These are phyloP conservation scores for Dallia pectoralis DNA, from an alignment of 2,797 vertebrate species.

Conservation along the genomic window DNA sequence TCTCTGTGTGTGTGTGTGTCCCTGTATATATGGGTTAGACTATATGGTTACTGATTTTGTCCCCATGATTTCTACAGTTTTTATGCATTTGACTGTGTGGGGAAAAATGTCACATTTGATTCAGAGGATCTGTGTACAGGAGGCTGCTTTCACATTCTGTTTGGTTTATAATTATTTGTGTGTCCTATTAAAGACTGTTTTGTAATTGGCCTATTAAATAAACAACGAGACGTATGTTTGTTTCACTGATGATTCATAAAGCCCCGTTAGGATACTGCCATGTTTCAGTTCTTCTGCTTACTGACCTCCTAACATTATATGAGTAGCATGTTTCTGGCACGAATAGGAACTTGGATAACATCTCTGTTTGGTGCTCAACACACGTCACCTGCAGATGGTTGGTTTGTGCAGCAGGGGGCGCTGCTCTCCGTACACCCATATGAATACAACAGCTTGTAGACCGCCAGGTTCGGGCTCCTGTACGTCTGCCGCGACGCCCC, in stretches of 20 bases:
- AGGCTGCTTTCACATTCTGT: neutral
- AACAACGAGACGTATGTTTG: neutral
- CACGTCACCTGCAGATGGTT: neutral
- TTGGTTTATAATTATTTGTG: neutral
- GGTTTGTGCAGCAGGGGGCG: neutral
- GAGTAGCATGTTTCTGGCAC: too few species aligned
- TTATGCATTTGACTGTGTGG: neutral
- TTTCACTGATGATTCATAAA: too few species aligned
- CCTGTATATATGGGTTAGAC: conserved; percentile 17
- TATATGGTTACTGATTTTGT: neutral
- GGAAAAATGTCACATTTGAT: neutral
- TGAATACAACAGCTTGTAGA: too few species aligned
- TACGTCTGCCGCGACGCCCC: conserved; percentile 32
- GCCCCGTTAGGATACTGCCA: neutral
- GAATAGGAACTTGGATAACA: neutral
- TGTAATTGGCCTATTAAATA: neutral
- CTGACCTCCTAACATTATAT: neutral
- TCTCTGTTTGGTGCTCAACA: neutral
- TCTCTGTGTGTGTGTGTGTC: neutral
- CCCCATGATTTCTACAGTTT: neutral
- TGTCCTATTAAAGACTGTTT: neutral
- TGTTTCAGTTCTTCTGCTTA: neutral
- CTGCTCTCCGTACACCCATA: neutral
- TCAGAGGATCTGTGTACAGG: neutral
- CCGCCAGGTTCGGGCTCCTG: neutral